Percentiles rank a stretch among this genome's conserved stretches.
Conservation (phyloP, 35 echinoderm and acorn worm species). For the Lytechinus pictus region DNA sequence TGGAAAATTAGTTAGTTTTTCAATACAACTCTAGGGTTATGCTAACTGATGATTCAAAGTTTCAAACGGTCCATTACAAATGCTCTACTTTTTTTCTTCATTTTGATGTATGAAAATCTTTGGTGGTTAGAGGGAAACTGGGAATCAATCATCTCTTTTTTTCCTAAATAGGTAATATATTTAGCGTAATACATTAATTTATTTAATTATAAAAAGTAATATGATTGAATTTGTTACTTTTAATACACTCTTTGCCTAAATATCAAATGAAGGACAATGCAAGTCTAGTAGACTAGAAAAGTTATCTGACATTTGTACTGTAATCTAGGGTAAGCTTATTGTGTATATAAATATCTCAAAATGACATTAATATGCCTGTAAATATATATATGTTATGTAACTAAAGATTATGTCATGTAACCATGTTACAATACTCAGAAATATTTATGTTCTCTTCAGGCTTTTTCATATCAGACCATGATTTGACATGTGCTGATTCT, state of each 20-base stretch:
- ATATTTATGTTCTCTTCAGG: neutral
- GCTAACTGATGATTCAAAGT: neutral
- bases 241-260: too few relatives aligned
- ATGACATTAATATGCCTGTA: conserved; percentile 11
- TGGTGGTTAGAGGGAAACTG: neutral
- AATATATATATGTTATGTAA: conserved; percentile 40
- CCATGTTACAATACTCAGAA: conserved; percentile 14
- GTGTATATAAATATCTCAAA: neutral
- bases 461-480: neutral
- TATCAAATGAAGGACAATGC: neutral
- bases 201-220: too few relatives aligned
- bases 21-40: conserved; percentile 8
- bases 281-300: neutral
- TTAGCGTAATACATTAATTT: too few relatives aligned
- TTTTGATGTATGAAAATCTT: neutral
- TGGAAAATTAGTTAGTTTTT: neutral
- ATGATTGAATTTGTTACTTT: too few relatives aligned
- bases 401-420: conserved; percentile 15
- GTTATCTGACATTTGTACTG: neutral
- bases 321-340: neutral
- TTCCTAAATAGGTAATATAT: too few relatives aligned
- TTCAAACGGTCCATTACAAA: neutral
- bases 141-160: too few relatives aligned
- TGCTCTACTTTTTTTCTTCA: neutral
- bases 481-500: neutral